Conservation (phyloP, 2,888 invertebrate species). For the Buathra laborator region DNA sequence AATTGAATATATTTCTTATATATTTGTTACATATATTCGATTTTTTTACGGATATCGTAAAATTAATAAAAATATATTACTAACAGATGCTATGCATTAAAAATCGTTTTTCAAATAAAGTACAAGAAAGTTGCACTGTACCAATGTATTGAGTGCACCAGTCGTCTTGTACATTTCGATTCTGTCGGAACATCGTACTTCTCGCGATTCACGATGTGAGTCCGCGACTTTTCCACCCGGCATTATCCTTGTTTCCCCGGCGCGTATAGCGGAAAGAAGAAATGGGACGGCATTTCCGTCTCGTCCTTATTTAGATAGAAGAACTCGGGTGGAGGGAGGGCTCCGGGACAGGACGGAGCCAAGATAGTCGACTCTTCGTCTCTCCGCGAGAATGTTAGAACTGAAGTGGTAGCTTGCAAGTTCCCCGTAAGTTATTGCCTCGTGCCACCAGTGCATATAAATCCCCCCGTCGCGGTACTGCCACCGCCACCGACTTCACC, state of each 20-base stretch:
- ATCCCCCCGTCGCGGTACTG: slow-evolving; percentile 72
- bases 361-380: slow-evolving; percentile 37
- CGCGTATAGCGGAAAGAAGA: slow-evolving; percentile 73
- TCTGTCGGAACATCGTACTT: neutral
- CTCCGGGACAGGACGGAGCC: slow-evolving; percentile 71
- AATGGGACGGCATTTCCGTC: slow-evolving; percentile 82
- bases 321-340: slow-evolving; percentile 72
- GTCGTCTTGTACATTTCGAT: neutral
- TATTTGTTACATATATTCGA: no score
- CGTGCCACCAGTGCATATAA: slow-evolving; percentile 81
- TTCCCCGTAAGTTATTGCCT: slow-evolving; percentile 83
- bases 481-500: slow-evolving; percentile 44
- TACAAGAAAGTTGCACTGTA: neutral
- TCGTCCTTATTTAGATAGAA: slow-evolving; percentile 82
- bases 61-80: no score
- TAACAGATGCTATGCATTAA: no score
- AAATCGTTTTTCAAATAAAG: no score
- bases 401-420: slow-evolving; percentile 73
- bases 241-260: slow-evolving; percentile 20
- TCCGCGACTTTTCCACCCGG: slow-evolving; percentile 31
- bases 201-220: slow-evolving; percentile 6
- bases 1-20: no score
- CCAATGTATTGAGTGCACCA: neutral
- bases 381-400: slow-evolving; percentile 73
- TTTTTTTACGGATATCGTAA: no score